phyloP scores from a whole-genome alignment of 2,888 invertebrate genomes.

The Philopedon plagiatum region DNA sequence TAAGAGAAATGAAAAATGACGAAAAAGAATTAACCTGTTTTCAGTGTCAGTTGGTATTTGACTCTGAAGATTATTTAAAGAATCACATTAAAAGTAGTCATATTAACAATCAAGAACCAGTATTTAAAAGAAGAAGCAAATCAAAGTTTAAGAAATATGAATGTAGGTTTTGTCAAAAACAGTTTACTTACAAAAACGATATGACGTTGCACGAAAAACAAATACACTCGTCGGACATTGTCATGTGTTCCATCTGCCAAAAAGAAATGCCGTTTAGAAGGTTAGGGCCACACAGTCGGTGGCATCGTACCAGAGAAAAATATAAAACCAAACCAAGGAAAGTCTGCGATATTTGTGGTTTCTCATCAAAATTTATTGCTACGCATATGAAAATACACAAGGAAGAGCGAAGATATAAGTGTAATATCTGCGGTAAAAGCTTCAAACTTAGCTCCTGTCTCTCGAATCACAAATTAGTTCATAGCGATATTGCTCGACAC shows the following conservation, averaged over 20 bases:
- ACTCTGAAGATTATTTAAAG: neutral
- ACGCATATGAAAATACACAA: constrained; percentile 62
- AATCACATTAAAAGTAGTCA: constrained; percentile 11
- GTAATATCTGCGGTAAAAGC: constrained; percentile 68
- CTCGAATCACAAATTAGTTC: constrained; percentile 56
- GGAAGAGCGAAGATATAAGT: constrained; percentile 68
- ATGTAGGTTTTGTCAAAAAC: constrained; percentile 62
- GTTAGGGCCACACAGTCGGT: constrained; percentile 20
- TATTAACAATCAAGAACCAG: neutral
- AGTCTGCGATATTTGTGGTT: constrained; percentile 36
- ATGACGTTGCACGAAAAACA: constrained; percentile 53
- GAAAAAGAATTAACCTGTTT: neutral
- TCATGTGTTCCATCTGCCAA: constrained; percentile 20
- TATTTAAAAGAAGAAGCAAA: neutral
- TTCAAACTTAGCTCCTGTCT: constrained; percentile 59
- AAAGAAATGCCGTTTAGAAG: constrained; percentile 17
- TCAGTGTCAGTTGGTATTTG: constrained; percentile 2
- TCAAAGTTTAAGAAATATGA: neutral
- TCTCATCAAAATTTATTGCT: constrained; percentile 46
- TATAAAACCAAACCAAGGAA: constrained; percentile 26
- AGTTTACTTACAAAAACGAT: constrained; percentile 54
- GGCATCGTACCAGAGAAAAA: constrained; percentile 30
- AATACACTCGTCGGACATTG: constrained; percentile 41
- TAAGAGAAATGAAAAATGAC: neutral
- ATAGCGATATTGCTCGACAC: constrained; percentile 67